Base-by-base conservation (phyloP, 2,888 invertebrate genomes). In the Bombyx huttoni region DNA sequence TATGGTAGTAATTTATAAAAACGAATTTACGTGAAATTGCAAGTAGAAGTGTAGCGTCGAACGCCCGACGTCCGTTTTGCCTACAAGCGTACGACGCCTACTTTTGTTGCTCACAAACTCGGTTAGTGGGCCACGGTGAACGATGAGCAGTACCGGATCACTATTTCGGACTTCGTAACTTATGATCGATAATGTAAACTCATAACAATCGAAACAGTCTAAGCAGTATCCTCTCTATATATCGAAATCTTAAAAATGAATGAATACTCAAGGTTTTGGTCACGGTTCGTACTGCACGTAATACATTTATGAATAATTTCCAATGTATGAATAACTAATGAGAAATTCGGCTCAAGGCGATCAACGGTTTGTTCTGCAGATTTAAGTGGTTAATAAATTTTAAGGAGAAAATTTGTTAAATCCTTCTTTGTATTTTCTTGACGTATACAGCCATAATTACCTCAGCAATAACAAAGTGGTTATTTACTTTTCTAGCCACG, bases 101-200 rank as follows among this genome's bases (percentile, higher is more conserved):
- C 81, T 67, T 70, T 59, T 68, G 71, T 73, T 70, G 77, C 70
- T 70, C 65, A 64, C 58, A 58, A 85, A 75, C 69, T 77, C 81
- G 85, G 86, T 82, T 79, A 87, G 77, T 84, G 70, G 82, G 85
- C 81, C 86, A 84, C 70, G 83, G 81, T 69, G 71, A 75, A 64
- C 72, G 73, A 76, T 74, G 73, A 78, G 63, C 67, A 73, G 69
- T 78, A 75, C 78, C 83, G 82, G 84, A 84, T 82, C 78, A 75
- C 65, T 49, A 56, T 56, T 57, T 55, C 50, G 52, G 48, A 52
- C 54, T 50, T 40, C 64, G 63, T 65, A 68, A 64, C 63, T 66
- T 64, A 61, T 69, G 61, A 66, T 67, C 59, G 53, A 60, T 68
- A 67, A 75, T 73, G 67, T 68, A 69, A 63, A 62, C 66, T 63